Evolutionary conservation across 2,888 invertebrate genomes (phyloP), one percentile per base, ranked within the genome.

Genomic region (Quadriops clusia): DNA sequence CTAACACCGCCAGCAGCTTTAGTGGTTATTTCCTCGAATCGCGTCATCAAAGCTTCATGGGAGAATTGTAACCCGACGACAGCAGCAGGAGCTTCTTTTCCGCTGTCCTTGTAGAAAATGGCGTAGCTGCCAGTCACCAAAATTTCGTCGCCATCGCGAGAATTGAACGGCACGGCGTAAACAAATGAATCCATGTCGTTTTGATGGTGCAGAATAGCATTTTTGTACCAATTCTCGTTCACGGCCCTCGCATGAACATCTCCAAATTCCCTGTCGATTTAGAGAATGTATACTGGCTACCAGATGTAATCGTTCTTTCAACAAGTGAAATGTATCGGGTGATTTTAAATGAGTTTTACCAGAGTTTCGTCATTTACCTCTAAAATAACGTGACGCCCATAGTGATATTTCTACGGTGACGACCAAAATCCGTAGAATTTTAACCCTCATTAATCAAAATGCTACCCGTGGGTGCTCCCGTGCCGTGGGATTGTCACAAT

Each of bases 161-260:
- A 47, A 23, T 65, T 67, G 45, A 82, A 73, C 2, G 80, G 79
- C 1, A 86, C 78, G 2, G 82, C 74, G 47, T 81, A 78, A 0
- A 86, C 84, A 47, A 84, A 74, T 1, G 83, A 77, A 18, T 82
- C 76, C 5, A 74, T 67, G 47, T 84, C 80, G 23, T 78, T 70
- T 50, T 77, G 72, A 53, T 87, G 81, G 47, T 87, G 86, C 23
- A 90, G 68, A 3, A 91, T 84, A 1, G 91, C 89, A 38, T 84
- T 79, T 54, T 83, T 82, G 54, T 91, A 91, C 87, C 89, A 91
- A 1, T 82, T 76, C 56, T 90, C 89, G 53, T 91, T 87, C 13
- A 87, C 82, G 0, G 89, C 80, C 30, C 72, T 71, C 3, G 68
- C 71, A 51, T 86, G 77, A 25, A 69, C 58, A 46, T 85, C 82